Evolutionary conservation across 2,113 vertebrate genomes (phyloP).

Genomic region (Arizona elegans): DNA sequence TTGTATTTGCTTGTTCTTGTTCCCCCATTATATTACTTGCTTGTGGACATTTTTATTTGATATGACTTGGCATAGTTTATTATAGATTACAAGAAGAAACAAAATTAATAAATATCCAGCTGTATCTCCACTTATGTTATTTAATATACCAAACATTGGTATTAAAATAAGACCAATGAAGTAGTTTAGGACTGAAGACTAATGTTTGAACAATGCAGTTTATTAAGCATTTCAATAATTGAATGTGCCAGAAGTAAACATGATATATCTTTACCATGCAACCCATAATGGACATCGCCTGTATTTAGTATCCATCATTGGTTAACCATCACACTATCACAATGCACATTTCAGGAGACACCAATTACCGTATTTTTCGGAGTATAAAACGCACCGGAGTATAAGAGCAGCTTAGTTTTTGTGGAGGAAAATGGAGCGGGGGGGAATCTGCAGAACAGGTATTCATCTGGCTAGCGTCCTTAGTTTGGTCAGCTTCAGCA

Average conservation of each 20-base stretch:
- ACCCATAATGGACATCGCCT: constrained; percentile 31
- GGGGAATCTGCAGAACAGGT: too few species aligned
- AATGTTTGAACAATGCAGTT: not conserved
- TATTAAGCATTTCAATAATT: constrained; percentile 7
- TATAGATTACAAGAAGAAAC: not conserved
- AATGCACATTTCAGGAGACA: constrained; percentile 6
- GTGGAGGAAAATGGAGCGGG: too few species aligned
- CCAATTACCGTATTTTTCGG: not conserved
- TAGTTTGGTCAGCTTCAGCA: too few species aligned
- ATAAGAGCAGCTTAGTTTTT: too few species aligned
- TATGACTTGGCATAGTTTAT: not conserved
- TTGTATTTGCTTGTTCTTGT: not conserved
- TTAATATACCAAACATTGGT: not conserved
- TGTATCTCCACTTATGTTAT: not conserved
- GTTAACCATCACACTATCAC: constrained; percentile 23
- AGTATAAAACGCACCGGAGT: too few species aligned
- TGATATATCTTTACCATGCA: not conserved
- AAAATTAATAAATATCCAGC: not conserved
- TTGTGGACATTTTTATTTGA: not conserved
- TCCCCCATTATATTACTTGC: not conserved
- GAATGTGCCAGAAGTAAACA: not conserved
- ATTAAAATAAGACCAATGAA: not conserved
- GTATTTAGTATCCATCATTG: constrained; percentile 27
- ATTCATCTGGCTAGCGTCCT: too few species aligned
- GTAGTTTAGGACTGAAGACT: not conserved